Percentiles rank a stretch among this genome's conserved stretches.
Conservation (phyloP, 2,888 invertebrate genomes). For the Margaritifera margaritifera region DNA sequence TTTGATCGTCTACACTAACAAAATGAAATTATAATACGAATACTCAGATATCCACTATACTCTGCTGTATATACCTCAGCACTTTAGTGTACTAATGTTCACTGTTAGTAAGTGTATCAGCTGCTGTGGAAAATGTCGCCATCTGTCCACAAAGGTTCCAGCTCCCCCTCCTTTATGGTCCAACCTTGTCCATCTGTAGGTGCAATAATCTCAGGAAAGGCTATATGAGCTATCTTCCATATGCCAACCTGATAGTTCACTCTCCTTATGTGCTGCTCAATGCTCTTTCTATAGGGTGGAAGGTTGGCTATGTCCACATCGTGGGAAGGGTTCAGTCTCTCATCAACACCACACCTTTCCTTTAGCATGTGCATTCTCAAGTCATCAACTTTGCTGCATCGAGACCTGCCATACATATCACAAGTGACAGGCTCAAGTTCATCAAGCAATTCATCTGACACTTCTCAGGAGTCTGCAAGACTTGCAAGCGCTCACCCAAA, state of each 20-base stretch:
- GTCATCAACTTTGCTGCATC: slow-evolving; percentile 11
- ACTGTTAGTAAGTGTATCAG: too few species aligned
- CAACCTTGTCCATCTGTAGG: too few species aligned
- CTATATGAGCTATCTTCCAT: slow-evolving; percentile 8
- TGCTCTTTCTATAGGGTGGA: slow-evolving; percentile 13
- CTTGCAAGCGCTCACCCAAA: slow-evolving; percentile 4
- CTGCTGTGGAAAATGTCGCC: too few species aligned
- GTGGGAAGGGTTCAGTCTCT: not conserved
- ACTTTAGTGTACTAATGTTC: too few species aligned
- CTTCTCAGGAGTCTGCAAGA: slow-evolving; percentile 15
- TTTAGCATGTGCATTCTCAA: slow-evolving; percentile 6
- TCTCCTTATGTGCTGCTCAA: slow-evolving; percentile 16
- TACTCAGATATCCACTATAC: too few species aligned
- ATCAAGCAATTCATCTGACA: slow-evolving; percentile 4
- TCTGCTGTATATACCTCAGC: too few species aligned
- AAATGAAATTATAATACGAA: too few species aligned
- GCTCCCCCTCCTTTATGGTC: too few species aligned
- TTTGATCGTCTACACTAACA: too few species aligned
- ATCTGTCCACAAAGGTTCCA: too few species aligned
- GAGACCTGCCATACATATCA: slow-evolving; percentile 14
- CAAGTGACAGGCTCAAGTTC: slow-evolving; percentile 19
- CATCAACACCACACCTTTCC: slow-evolving; percentile 7
- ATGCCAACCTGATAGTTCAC: slow-evolving; percentile 16
- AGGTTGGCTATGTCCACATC: slow-evolving; percentile 18
- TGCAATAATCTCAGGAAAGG: not conserved